Evolutionary conservation across 2,797 vertebrate species (phyloP).

Genomic region (Epinephelus coioides): DNA sequence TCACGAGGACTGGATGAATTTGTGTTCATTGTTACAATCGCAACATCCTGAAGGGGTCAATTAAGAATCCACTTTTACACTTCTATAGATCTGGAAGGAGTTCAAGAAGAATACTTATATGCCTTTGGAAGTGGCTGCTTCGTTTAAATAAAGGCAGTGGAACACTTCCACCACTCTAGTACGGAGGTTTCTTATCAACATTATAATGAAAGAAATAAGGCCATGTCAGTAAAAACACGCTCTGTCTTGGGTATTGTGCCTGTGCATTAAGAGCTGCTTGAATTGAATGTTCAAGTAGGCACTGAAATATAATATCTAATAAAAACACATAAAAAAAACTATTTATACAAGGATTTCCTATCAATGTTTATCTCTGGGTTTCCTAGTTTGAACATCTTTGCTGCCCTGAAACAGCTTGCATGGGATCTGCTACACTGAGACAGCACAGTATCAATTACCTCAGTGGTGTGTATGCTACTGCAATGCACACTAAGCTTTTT

Average conservation of each 20-base stretch:
- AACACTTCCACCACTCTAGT: conserved; percentile 14
- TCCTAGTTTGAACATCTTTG: conserved; percentile 53
- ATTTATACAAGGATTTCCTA: conserved; percentile 41
- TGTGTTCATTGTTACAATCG: no score
- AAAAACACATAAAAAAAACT: conserved; percentile 41
- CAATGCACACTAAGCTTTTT: conserved; percentile 62
- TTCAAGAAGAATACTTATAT: conserved; percentile 3
- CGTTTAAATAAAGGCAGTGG: conserved; percentile 10
- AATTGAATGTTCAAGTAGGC: conserved; percentile 46
- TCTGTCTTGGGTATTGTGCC: conserved; percentile 11
- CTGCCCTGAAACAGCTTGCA: conserved; percentile 58
- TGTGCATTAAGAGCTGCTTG: conserved; percentile 42
- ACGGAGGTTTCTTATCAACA: conserved; percentile 29
- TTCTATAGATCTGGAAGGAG: not conserved
- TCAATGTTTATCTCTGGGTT: conserved; percentile 44
- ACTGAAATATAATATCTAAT: conserved; percentile 51
- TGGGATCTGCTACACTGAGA: conserved; percentile 52
- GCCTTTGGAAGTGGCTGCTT: conserved; percentile 2
- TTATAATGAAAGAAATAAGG: conserved; percentile 35
- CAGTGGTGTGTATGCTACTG: conserved; percentile 64
- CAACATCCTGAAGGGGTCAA: no score
- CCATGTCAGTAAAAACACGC: conserved; percentile 28
- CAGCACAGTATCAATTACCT: conserved; percentile 63
- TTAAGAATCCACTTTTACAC: no score
- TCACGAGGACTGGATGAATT: no score